phyloP scores from a whole-genome alignment of 2,113 vertebrate genomes.

The Azemiops feae region DNA sequence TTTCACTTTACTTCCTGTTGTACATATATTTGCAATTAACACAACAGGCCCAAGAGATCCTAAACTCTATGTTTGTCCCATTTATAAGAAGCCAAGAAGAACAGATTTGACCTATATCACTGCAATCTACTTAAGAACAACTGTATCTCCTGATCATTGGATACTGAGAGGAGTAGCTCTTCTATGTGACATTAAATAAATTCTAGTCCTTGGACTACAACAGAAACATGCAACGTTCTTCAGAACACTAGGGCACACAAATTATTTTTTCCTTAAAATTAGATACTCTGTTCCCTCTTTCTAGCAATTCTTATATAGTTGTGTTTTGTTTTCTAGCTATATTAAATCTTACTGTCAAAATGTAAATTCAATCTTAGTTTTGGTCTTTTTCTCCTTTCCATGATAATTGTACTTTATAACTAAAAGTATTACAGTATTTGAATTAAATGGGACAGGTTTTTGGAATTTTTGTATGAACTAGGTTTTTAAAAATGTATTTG shows the following conservation, averaged over 20 bases:
- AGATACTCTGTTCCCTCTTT: neutral
- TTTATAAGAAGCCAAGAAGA: conserved; percentile 75
- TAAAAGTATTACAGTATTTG: neutral
- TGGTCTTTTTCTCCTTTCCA: conserved; percentile 10
- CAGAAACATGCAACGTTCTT: neutral
- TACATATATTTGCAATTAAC: conserved; percentile 74
- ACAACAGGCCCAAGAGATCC: conserved; percentile 66
- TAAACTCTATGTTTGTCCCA: conserved; percentile 74
- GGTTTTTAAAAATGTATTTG: neutral
- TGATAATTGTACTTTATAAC: neutral
- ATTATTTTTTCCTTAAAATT: neutral
- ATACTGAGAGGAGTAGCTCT: conserved; percentile 78
- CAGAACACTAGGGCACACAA: neutral
- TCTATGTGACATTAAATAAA: conserved; percentile 76
- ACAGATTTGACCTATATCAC: conserved; percentile 76
- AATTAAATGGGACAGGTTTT: neutral
- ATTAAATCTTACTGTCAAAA: conserved; percentile 28
- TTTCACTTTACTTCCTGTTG: conserved; percentile 70
- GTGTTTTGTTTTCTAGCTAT: neutral
- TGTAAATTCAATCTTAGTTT: conserved; percentile 1
- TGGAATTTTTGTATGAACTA: neutral
- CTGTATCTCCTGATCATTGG: conserved; percentile 74
- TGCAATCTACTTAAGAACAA: conserved; percentile 68
- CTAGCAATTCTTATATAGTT: neutral
- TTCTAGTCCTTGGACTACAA: neutral